A percentile compares a stretch with the other conserved stretches of the same genome.
These are phyloP conservation scores for Caiman crocodilus DNA, from an alignment of 2,797 vertebrate species.

Conservation along the genomic window DNA sequence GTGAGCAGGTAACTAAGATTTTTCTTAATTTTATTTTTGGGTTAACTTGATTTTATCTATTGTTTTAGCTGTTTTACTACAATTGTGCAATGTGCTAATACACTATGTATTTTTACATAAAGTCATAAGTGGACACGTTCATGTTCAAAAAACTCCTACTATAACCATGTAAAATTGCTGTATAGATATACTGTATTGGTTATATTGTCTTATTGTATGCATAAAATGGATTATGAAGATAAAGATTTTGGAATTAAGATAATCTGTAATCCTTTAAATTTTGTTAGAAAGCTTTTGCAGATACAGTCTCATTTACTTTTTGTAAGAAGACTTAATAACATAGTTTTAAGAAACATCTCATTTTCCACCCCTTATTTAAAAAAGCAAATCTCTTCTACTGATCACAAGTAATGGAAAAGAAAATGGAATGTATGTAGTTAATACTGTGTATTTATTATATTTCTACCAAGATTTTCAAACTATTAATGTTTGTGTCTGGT, in stretches of 20 bases:
- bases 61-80: neutral
- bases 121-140: neutral
- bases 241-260: neutral
- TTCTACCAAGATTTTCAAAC: neutral
- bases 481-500: neutral
- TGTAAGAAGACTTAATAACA: conserved; percentile 33
- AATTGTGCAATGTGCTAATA: neutral
- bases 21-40: conserved; percentile 20
- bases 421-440: neutral
- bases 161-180: neutral
- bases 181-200: neutral
- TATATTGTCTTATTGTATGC: neutral
- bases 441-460: neutral
- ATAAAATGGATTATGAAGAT: neutral
- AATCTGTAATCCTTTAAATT: neutral
- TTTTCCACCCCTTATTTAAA: neutral
- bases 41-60: conserved; percentile 15
- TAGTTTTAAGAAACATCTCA: neutral
- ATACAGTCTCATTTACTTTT: neutral
- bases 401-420: neutral
- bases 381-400: neutral
- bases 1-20: neutral
- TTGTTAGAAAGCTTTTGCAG: conserved; percentile 8
- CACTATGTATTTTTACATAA: conserved; percentile 19
- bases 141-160: conserved; percentile 20